Conservation (phyloP, 2,797 vertebrate species). For the Spinus pinus region DNA sequence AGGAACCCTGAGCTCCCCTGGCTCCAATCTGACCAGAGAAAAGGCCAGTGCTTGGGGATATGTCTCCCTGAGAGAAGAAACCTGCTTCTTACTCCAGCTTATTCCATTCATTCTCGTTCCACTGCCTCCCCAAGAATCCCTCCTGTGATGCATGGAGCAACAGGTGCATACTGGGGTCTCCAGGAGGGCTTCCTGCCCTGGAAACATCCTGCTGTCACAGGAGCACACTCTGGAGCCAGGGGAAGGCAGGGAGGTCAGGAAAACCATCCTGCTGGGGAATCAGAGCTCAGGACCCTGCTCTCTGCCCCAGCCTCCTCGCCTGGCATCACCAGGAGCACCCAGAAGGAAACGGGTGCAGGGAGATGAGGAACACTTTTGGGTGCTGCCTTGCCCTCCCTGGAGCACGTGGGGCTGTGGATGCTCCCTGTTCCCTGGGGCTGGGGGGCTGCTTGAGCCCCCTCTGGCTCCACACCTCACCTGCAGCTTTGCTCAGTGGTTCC, state of each 20-base stretch:
- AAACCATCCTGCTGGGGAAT: neutral
- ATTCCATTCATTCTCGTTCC: neutral
- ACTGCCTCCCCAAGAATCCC: fast-evolving
- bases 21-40: neutral
- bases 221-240: neutral
- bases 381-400: neutral
- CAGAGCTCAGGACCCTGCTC: neutral
- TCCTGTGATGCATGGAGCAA: too few species aligned
- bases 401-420: fast-evolving
- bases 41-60: neutral
- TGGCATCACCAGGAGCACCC: fast-evolving
- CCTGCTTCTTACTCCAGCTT: neutral
- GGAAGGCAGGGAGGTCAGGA: neutral
- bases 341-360: neutral
- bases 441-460: neutral
- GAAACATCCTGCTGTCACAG: fast-evolving
- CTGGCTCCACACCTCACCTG: neutral
- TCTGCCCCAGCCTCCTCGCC: neutral
- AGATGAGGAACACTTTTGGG: fast-evolving
- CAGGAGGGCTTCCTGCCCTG: neutral
- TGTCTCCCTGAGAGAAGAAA: neutral
- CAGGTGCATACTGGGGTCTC: fast-evolving
- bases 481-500: neutral
- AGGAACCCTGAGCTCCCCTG: neutral
- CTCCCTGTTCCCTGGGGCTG: neutral